A percentile compares a stretch with the other conserved stretches of the same genome.
Conservation (phyloP, 2,797 vertebrate genomes). For the Pseudochromis fuscus region DNA sequence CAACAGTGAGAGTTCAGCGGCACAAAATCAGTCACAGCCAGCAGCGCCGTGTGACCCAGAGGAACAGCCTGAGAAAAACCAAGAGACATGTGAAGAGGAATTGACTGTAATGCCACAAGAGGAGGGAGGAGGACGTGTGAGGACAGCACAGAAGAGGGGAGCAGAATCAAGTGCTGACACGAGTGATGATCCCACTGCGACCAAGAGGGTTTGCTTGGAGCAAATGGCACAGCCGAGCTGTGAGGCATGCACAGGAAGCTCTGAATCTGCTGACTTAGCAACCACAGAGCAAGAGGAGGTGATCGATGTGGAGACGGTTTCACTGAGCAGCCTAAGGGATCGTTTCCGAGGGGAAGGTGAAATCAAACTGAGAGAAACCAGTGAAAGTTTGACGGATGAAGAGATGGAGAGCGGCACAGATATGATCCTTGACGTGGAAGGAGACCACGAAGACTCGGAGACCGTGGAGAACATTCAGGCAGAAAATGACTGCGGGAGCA, state of each 20-base stretch:
- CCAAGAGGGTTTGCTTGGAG: conserved; percentile 55
- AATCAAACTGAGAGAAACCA: neutral
- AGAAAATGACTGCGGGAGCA: neutral
- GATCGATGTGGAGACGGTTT: conserved; percentile 27
- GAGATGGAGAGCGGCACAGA: conserved; percentile 13
- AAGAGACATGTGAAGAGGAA: conserved; percentile 5
- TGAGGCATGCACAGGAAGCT: neutral
- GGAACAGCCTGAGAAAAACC: neutral
- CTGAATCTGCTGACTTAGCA: neutral
- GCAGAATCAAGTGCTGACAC: conserved; percentile 7
- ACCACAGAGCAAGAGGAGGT: neutral
- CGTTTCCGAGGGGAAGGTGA: neutral
- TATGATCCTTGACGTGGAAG: conserved; percentile 38
- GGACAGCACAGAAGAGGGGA: conserved; percentile 37
- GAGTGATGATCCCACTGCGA: neutral
- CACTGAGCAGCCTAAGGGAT: neutral
- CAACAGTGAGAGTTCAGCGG: neutral
- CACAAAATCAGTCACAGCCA: conserved; percentile 3
- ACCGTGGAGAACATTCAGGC: neutral
- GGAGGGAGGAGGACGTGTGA: neutral
- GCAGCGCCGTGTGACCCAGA: neutral
- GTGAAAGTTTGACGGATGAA: neutral
- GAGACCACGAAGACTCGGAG: neutral
- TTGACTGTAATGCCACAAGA: neutral
- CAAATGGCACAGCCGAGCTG: neutral